Evolutionary conservation across 2,888 invertebrate genomes (phyloP).

Genomic region (Lasioglossum figueresi): DNA sequence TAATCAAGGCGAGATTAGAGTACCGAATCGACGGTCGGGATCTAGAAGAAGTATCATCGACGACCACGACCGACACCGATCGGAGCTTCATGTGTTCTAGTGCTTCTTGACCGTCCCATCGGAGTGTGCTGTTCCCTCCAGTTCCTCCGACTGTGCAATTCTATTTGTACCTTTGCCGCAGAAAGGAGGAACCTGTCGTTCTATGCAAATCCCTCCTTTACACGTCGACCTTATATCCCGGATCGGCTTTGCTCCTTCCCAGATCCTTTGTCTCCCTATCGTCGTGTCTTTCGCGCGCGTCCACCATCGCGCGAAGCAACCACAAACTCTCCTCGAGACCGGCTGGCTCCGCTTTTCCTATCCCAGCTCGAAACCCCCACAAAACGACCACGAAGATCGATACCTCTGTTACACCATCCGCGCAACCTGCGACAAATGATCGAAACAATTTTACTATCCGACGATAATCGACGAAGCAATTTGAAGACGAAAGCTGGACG

Average conservation of each 20-base stretch:
- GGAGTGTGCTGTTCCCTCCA: conserved; percentile 23
- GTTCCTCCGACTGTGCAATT: background rate
- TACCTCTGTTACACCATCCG: conserved; percentile 40
- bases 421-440: conserved; percentile 43
- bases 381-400: conserved; percentile 55
- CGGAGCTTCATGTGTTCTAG: conserved; percentile 31
- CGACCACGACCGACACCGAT: conserved; percentile 45
- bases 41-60: background rate
- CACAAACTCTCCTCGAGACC: background rate
- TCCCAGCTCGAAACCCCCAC: conserved; percentile 21
- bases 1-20: conserved; percentile 3
- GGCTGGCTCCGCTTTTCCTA: background rate
- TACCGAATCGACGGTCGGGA: background rate
- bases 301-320: background rate
- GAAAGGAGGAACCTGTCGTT: background rate
- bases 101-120: conserved; percentile 32
- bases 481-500: background rate
- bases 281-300: conserved; percentile 6
- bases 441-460: background rate
- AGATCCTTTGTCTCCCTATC: background rate
- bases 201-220: conserved; percentile 13
- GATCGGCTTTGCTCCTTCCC: background rate
- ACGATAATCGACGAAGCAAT: conserved; percentile 12
- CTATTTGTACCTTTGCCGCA: conserved; percentile 2
- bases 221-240: conserved; percentile 16